Conservation (phyloP, 2,797 vertebrate genomes). For the Aulostomus chinensis region DNA sequence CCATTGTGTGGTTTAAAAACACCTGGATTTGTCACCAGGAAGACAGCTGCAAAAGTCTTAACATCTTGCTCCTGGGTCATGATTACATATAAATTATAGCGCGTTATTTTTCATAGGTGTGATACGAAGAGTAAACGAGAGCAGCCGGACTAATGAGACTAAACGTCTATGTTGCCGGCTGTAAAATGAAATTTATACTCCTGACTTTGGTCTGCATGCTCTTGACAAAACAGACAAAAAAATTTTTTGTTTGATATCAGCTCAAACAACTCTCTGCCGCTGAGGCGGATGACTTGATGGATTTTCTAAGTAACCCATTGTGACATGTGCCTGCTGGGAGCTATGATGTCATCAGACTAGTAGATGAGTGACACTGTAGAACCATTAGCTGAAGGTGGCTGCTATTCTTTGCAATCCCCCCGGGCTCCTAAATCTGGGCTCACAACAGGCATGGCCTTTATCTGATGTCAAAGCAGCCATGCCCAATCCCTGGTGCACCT, state of each 20-base stretch:
- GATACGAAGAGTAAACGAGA: too few species aligned
- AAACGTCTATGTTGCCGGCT: too few species aligned
- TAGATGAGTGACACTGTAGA: constrained; percentile 55
- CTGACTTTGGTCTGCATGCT: too few species aligned
- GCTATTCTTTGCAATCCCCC: constrained; percentile 46
- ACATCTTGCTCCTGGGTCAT: too few species aligned
- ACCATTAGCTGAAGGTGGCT: constrained; percentile 66
- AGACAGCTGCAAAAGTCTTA: too few species aligned
- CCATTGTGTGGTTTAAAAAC: too few species aligned
- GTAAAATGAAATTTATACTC: too few species aligned
- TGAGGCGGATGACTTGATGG: constrained; percentile 60
- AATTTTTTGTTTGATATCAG: not conserved
- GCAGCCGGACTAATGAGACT: too few species aligned
- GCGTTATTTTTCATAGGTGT: too few species aligned
- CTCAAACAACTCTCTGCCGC: constrained; percentile 39
- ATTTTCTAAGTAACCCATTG: constrained; percentile 49
- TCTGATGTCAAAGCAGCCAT: constrained; percentile 67
- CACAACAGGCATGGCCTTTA: constrained; percentile 54
- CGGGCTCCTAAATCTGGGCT: constrained; percentile 31
- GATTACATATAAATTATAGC: too few species aligned
- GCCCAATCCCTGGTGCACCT: constrained; percentile 6
- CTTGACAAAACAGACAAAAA: too few species aligned
- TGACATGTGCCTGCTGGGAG: constrained; percentile 50
- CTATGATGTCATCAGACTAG: constrained; percentile 72
- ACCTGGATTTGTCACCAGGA: too few species aligned